Percentiles rank a stretch among this genome's conserved stretches.
phyloP scores from a whole-genome alignment of 2,888 invertebrate genomes.

The Spilosoma lubricipeda region DNA sequence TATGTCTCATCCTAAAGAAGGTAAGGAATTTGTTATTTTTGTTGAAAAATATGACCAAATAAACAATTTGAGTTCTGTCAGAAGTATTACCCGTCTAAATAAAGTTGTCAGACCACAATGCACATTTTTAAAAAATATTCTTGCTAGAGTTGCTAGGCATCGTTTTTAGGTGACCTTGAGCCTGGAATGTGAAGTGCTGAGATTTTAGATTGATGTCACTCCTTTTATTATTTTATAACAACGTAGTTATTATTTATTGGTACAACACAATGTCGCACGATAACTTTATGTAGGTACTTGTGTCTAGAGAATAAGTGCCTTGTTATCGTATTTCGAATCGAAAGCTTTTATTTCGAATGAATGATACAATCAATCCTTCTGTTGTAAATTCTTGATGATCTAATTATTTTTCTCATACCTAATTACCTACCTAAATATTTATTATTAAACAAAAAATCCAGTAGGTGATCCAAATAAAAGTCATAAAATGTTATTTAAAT shows the following conservation, averaged over 20 bases:
- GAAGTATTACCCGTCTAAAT: conserved; percentile 45
- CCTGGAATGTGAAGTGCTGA: conserved; percentile 6
- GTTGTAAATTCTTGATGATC: neutral
- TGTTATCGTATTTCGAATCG: neutral
- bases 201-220: neutral
- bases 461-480: too few relatives aligned
- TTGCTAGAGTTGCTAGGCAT: neutral
- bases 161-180: conserved; percentile 21
- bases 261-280: neutral
- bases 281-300: too few relatives aligned
- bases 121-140: neutral
- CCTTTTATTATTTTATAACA: neutral
- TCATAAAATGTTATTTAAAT: too few relatives aligned
- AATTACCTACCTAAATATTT: neutral
- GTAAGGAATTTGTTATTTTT: conserved; percentile 62
- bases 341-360: neutral
- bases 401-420: neutral
- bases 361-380: neutral
- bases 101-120: conserved; percentile 26
- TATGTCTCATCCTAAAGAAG: conserved; percentile 81
- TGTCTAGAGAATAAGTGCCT: neutral
- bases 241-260: neutral
- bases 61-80: conserved; percentile 23
- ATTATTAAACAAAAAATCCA: neutral
- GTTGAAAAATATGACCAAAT: conserved; percentile 2